Conservation (phyloP, 2,797 vertebrate genomes). For the Buceros bicornis region DNA sequence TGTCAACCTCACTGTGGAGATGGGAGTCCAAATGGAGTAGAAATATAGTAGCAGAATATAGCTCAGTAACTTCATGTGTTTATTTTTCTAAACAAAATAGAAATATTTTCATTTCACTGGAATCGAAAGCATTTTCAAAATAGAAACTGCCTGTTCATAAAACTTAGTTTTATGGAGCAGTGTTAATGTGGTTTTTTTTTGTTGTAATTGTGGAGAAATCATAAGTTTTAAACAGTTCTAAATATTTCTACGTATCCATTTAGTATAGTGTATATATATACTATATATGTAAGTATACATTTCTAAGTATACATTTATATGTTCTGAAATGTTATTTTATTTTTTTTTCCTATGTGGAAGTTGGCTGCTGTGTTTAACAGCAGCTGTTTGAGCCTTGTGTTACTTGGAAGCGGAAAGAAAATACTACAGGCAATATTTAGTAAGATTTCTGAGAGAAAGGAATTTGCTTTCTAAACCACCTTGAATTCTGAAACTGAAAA, state of each 20-base stretch:
- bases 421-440: background rate
- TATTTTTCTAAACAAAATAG: background rate
- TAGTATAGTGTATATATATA: background rate
- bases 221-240: background rate
- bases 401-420: background rate
- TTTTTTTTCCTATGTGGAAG: background rate
- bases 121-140: background rate
- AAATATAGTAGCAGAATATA: constrained; percentile 29
- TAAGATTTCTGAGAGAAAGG: background rate
- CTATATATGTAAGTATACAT: no score
- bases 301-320: background rate
- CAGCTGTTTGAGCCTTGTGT: background rate
- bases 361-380: background rate
- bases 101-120: background rate
- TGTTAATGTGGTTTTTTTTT: background rate
- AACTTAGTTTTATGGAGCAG: fast-evolving
- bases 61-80: background rate
- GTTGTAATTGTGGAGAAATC: background rate
- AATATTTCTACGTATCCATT: background rate
- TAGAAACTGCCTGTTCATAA: background rate
- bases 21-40: background rate
- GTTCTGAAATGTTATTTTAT: background rate
- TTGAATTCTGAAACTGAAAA: background rate
- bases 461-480: background rate
- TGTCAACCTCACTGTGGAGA: background rate